Percentiles rank a stretch among this genome's conserved stretches.
These are phyloP conservation scores for Parazoanthus swiftii DNA, from an alignment of 92 coral and sea anemone genomes.

Conservation along the genomic window DNA sequence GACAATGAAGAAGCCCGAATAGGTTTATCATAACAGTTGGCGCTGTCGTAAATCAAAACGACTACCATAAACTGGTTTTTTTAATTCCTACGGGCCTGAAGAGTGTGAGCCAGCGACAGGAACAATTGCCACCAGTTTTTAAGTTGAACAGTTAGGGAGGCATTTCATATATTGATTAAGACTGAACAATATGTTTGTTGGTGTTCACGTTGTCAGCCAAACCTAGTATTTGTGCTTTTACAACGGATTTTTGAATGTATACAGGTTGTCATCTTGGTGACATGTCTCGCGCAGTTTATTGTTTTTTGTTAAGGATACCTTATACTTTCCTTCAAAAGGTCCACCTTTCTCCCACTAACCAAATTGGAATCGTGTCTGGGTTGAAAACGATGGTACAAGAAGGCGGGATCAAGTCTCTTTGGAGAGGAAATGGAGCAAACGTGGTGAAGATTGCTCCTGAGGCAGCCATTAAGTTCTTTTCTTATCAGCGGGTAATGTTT, in stretches of 20 bases:
- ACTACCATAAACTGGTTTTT: too few species aligned
- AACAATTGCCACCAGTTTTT: too few species aligned
- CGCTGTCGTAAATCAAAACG: too few species aligned
- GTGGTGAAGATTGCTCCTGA: constrained; percentile 96
- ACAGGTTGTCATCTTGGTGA: background rate
- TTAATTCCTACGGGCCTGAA: too few species aligned
- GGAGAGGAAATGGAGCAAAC: constrained; percentile 99
- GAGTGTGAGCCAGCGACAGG: too few species aligned
- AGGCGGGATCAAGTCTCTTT: constrained; percentile 89
- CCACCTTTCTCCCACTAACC: constrained; percentile 76
- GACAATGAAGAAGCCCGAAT: too few species aligned
- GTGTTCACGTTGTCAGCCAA: too few species aligned
- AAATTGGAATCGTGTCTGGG: constrained; percentile 77
- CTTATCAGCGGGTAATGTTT: constrained; percentile 78
- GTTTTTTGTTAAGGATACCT: background rate
- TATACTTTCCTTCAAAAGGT: constrained; percentile 52
- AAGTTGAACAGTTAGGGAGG: too few species aligned
- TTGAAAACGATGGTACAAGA: constrained; percentile 80
- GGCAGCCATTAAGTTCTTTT: constrained; percentile 91
- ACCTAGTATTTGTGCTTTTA: background rate
- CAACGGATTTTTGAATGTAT: background rate
- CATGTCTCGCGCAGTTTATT: too few species aligned
- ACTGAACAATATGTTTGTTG: too few species aligned
- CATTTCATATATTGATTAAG: too few species aligned
- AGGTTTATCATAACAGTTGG: too few species aligned